Evolutionary conservation across 1,140 invertebrate genomes (phyloP).

Genomic region (Dendrolimus punctatus): DNA sequence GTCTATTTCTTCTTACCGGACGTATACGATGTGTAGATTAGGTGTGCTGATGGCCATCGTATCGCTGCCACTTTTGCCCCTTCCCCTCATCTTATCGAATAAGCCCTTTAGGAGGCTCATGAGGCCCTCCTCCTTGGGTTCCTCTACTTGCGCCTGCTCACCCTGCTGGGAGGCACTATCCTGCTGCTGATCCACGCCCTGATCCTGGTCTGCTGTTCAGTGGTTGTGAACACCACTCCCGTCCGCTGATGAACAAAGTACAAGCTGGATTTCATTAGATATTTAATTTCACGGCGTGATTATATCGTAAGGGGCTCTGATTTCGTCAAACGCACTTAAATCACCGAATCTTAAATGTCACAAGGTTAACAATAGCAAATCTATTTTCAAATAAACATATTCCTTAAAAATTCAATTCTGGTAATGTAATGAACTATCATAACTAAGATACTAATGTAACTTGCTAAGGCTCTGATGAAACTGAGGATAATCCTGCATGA

Average conservation of each 20-base stretch:
- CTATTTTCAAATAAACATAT: too few species aligned
- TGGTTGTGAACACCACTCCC: slow-evolving; percentile 28
- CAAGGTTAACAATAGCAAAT: too few species aligned
- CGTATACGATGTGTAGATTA: not conserved
- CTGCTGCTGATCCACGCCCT: slow-evolving; percentile 5
- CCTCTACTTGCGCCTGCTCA: slow-evolving; percentile 11
- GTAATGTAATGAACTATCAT: too few species aligned
- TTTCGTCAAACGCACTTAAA: slow-evolving; percentile 66
- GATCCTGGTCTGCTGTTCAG: slow-evolving; percentile 15
- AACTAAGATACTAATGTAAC: too few species aligned
- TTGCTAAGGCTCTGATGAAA: too few species aligned
- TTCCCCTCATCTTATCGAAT: slow-evolving; percentile 26
- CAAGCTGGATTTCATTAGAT: slow-evolving; percentile 65
- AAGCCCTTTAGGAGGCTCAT: slow-evolving; percentile 37
- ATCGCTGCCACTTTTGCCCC: slow-evolving; percentile 23
- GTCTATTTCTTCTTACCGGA: not conserved
- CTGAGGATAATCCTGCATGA: too few species aligned
- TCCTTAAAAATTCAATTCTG: too few species aligned
- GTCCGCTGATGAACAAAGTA: slow-evolving; percentile 62
- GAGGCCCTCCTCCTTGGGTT: slow-evolving; percentile 26
- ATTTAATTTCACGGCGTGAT: slow-evolving; percentile 33
- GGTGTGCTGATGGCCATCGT: slow-evolving; percentile 14
- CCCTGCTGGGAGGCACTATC: slow-evolving; percentile 6
- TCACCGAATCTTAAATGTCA: slow-evolving; percentile 10
- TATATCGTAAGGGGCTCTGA: slow-evolving; percentile 37